Evolutionary conservation across 2,113 vertebrate genomes (phyloP).

Genomic region (Orcinus orca): DNA sequence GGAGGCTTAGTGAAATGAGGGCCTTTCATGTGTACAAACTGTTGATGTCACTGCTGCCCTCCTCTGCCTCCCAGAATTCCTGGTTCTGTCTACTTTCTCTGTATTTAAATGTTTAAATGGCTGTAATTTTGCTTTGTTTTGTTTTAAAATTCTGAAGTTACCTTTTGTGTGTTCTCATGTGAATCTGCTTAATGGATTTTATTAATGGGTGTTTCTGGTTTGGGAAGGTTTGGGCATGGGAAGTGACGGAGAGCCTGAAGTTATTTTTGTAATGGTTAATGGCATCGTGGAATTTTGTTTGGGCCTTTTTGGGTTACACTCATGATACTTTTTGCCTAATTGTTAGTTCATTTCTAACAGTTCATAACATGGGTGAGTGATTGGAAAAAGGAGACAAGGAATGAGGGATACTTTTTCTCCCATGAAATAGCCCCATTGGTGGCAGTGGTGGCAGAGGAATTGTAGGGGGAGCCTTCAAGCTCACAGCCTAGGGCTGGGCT

Average conservation of each 20-base stretch:
- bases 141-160: neutral
- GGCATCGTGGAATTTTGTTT: neutral
- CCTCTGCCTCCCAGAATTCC: neutral
- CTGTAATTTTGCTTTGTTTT: neutral
- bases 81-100: neutral
- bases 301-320: neutral
- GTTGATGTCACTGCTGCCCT: too few relatives aligned
- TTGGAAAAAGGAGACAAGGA: neutral
- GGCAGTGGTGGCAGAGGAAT: neutral
- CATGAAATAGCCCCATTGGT: neutral
- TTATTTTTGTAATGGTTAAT: neutral
- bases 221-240: neutral
- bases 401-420: neutral
- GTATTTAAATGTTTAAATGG: neutral
- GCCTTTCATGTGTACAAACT: neutral
- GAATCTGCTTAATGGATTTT: neutral
- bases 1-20: neutral
- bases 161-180: neutral
- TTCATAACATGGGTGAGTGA: neutral
- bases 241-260: neutral
- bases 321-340: neutral
- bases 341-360: neutral
- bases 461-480: neutral
- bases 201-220: neutral
- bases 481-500: neutral